A percentile compares a stretch with the other conserved stretches of the same genome.
Conservation (phyloP, 2,888 invertebrate genomes). For the Drosophila prostipennis region DNA sequence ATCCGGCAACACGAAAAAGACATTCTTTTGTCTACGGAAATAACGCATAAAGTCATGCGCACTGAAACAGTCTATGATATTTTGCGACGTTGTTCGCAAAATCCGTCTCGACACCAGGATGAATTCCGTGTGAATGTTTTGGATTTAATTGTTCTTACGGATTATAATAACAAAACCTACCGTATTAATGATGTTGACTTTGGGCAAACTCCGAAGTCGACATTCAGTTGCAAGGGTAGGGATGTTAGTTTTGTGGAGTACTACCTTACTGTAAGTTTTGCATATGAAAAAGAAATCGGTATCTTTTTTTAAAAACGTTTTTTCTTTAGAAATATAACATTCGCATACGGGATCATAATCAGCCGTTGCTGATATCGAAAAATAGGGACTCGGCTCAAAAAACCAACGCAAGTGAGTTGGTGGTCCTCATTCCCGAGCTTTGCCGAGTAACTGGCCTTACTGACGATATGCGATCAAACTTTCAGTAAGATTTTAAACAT, state of each 20-base stretch:
- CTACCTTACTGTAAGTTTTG: slow-evolving; percentile 85
- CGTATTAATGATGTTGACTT: slow-evolving; percentile 91
- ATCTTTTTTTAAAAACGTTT: neutral
- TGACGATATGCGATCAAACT: slow-evolving; percentile 88
- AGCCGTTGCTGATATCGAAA: slow-evolving; percentile 92
- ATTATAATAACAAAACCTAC: slow-evolving; percentile 88
- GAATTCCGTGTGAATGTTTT: slow-evolving; percentile 86
- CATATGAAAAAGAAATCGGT: too few species aligned
- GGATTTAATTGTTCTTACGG: slow-evolving; percentile 87
- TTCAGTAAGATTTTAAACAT: slow-evolving; percentile 82
- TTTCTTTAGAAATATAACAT: slow-evolving; percentile 88
- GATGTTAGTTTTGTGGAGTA: slow-evolving; percentile 88
- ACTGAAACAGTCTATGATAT: slow-evolving; percentile 89
- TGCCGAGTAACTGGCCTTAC: slow-evolving; percentile 93
- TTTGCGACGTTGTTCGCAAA: slow-evolving; percentile 84
- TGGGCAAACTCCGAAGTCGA: slow-evolving; percentile 86
- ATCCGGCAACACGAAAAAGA: slow-evolving; percentile 92
- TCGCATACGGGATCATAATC: slow-evolving; percentile 86
- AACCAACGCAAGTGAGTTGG: slow-evolving; percentile 87
- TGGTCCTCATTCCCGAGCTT: slow-evolving; percentile 93
- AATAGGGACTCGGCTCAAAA: slow-evolving; percentile 88
- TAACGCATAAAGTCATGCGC: slow-evolving; percentile 93
- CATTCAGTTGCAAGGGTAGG: slow-evolving; percentile 87
- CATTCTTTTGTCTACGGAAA: slow-evolving; percentile 91
- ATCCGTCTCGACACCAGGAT: slow-evolving; percentile 86